Base-by-base conservation (phyloP, 2,797 vertebrate species). In the Urophycis tenuis region DNA sequence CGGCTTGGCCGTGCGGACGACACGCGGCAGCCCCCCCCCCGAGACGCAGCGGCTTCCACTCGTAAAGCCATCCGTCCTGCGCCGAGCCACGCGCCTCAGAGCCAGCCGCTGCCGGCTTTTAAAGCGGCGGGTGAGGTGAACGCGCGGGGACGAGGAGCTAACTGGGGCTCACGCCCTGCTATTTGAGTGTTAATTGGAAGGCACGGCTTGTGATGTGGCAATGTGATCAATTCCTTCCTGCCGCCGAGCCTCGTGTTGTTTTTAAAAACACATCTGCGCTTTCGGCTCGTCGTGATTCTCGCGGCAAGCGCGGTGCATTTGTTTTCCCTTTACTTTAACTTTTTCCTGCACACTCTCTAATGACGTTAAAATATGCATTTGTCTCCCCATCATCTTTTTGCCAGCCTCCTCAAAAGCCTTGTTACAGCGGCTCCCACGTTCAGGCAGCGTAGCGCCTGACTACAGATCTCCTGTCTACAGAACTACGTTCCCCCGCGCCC, bases 1-100 rank as follows among this genome's bases (percentile, higher is more conserved):
- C 39, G 69, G 78, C 77, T 73, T 73, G 79, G 73, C 73, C 75
- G 77, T 22, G 79, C 67, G 82, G 73, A 74, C 64, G 72, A 79
- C 30, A 75, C 81, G 77, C 82, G 80, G 81, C 60, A 11, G 60
- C 9, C 82, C 78, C 80, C n/a, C n/a, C n/a, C n/a, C 87, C 78
- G 35, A 85, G 83, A 85, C 81, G 85, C 71, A 60, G 74, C 81
- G 76, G 79, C 75, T 75, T 76, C 72, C 49, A 25, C 67, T 78
- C 25, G 1, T 31, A 2, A 74, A 75, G 75, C 70, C 78, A 41
- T 53, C 39, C 76, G 29, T 75, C 78, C 75, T 30, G 64, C 36
- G 29, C 30, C 72, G 74, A 71, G 60, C 60, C 9, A 36, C 10
- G 1, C 9, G 8, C 60, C 14, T 14, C 60, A 14, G 60, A 29